Conservation (phyloP, 2,113 vertebrate genomes). For the Columba janthina region DNA sequence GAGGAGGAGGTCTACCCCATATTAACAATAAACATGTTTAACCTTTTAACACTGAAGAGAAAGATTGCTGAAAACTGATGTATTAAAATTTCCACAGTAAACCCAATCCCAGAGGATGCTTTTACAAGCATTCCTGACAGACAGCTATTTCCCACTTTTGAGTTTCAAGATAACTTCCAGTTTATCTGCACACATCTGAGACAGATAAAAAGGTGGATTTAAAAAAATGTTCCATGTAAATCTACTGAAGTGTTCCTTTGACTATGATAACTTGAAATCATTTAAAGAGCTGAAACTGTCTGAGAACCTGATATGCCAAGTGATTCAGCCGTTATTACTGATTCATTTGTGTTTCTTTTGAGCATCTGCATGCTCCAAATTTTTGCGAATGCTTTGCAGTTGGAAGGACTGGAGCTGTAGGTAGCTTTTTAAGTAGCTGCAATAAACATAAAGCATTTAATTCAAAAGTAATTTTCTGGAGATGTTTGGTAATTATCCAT, state of each 20-base stretch:
- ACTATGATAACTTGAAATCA: not conserved
- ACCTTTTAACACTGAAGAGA: not conserved
- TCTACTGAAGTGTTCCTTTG: not conserved
- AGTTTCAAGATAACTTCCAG: not conserved
- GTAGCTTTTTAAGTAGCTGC: not conserved
- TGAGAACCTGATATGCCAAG: not conserved
- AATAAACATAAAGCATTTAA: not conserved
- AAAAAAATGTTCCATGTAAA: not conserved
- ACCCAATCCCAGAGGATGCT: not conserved
- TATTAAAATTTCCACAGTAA: not conserved
- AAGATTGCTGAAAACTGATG: not conserved
- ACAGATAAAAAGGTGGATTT: not conserved
- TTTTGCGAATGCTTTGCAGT: not conserved
- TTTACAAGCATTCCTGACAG: not conserved
- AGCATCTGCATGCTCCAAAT: not conserved
- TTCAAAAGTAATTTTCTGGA: not conserved
- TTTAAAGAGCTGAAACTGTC: not conserved
- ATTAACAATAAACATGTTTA: not conserved
- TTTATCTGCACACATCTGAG: not conserved
- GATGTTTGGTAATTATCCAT: not conserved
- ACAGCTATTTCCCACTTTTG: not conserved
- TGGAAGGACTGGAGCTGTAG: not conserved
- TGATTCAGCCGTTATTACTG: not conserved
- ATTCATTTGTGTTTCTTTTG: not conserved
- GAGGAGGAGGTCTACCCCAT: not conserved